Percentiles rank a stretch among this genome's conserved stretches.
phyloP scores from a whole-genome alignment of 1,140 invertebrate genomes.

The Copidosoma floridanum region DNA sequence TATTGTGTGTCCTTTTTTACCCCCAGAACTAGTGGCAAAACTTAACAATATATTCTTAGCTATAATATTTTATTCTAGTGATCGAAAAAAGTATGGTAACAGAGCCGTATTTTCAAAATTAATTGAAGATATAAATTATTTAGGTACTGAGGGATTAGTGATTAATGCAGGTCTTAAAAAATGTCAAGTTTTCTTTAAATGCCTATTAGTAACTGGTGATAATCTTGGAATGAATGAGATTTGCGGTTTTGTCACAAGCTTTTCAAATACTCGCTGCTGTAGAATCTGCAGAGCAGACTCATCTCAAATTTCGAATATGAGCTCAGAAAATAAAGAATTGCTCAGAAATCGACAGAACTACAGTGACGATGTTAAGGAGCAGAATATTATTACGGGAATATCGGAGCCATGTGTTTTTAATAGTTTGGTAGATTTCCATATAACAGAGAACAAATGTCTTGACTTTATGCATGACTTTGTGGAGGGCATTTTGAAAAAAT shows the following conservation, averaged over 20 bases:
- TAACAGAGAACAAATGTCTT: not conserved
- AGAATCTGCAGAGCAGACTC: too few species aligned
- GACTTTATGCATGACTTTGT: not conserved
- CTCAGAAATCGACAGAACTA: not conserved
- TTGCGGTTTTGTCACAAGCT: too few species aligned
- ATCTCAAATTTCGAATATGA: not conserved
- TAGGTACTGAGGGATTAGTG: constrained; percentile 9
- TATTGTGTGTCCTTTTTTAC: too few species aligned
- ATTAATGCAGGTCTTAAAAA: too few species aligned
- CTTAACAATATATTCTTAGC: not conserved
- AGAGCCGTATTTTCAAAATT: not conserved
- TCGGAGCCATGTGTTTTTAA: not conserved
- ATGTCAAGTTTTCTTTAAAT: not conserved
- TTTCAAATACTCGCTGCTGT: not conserved
- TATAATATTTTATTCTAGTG: not conserved
- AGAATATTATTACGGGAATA: not conserved
- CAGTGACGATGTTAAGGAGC: not conserved
- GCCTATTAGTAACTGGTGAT: not conserved
- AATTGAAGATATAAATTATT: not conserved
- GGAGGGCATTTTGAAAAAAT: not conserved
- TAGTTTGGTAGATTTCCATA: not conserved
- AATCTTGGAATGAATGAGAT: too few species aligned
- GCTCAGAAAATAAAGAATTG: not conserved
- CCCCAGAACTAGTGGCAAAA: too few species aligned
- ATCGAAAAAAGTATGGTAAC: not conserved